A percentile compares a stretch with the other conserved stretches of the same genome.
These are phyloP conservation scores for Amniataba percoides DNA, from an alignment of 2,797 vertebrate genomes.

Conservation along the genomic window DNA sequence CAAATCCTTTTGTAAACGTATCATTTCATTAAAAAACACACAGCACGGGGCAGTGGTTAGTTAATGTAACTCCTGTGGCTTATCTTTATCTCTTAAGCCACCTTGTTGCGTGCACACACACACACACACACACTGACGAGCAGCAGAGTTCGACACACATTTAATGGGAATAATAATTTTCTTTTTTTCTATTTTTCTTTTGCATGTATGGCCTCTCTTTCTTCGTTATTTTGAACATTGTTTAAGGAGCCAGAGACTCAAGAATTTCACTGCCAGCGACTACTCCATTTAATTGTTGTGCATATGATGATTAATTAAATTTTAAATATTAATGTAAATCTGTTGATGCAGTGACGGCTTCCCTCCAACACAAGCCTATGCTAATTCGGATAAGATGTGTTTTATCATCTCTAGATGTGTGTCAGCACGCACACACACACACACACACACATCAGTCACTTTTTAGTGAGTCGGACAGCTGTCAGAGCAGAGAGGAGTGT, in stretches of 20 bases:
- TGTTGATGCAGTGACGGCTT: neutral
- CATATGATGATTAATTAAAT: no score
- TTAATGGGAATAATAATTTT: neutral
- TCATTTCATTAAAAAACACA: neutral
- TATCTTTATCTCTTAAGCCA: neutral
- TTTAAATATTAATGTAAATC: neutral
- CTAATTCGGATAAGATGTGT: neutral
- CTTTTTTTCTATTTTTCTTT: no score
- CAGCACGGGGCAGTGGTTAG: neutral
- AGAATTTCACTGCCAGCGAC: no score
- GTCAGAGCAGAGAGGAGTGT: constrained; percentile 30
- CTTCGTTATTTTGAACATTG: no score
- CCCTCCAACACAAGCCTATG: neutral
- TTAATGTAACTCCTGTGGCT: neutral
- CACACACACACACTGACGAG: neutral
- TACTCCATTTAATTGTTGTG: no score
- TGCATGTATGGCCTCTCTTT: no score
- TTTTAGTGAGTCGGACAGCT: constrained; percentile 40
- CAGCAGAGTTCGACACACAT: neutral
- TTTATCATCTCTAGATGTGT: neutral
- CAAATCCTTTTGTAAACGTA: neutral
- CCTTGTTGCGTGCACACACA: neutral
- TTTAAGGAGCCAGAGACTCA: no score
- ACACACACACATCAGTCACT: neutral
- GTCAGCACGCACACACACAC: neutral